Conservation (phyloP, 1,140 invertebrate genomes). For the Pogonomyrmex barbatus region DNA sequence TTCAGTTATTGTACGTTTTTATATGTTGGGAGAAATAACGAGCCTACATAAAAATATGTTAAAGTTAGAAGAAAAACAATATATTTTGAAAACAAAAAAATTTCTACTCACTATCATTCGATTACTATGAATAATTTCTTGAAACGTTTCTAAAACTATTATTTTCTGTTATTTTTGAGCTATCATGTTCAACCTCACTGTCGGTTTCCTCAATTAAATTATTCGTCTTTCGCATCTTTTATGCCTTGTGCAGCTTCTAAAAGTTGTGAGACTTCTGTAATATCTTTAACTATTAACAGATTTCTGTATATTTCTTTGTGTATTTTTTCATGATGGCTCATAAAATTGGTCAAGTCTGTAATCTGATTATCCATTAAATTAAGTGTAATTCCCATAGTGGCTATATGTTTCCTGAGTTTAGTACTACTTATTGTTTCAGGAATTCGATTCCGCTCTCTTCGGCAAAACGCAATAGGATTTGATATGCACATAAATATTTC, state of each 20-base stretch:
- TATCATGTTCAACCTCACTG: background rate
- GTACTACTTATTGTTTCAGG: background rate
- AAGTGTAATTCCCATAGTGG: conserved; percentile 11
- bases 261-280: conserved; percentile 26
- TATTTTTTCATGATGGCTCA: background rate
- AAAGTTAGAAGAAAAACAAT: background rate
- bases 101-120: conserved; percentile 15
- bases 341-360: background rate
- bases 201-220: conserved; percentile 32
- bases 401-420: conserved; percentile 13
- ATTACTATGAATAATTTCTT: background rate
- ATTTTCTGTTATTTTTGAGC: background rate
- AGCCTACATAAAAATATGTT: background rate
- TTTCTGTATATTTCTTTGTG: background rate
- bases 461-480: background rate
- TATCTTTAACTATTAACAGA: background rate
- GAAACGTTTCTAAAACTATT: background rate
- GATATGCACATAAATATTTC: no score
- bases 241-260: conserved; percentile 21
- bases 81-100: background rate
- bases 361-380: conserved; percentile 1
- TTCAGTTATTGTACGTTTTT: conserved; percentile 2
- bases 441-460: background rate
- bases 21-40: background rate
- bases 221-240: background rate